A percentile compares a stretch with the other conserved stretches of the same genome.
Conservation (phyloP, 2,888 invertebrate genomes). For the Tipula lateralis region DNA sequence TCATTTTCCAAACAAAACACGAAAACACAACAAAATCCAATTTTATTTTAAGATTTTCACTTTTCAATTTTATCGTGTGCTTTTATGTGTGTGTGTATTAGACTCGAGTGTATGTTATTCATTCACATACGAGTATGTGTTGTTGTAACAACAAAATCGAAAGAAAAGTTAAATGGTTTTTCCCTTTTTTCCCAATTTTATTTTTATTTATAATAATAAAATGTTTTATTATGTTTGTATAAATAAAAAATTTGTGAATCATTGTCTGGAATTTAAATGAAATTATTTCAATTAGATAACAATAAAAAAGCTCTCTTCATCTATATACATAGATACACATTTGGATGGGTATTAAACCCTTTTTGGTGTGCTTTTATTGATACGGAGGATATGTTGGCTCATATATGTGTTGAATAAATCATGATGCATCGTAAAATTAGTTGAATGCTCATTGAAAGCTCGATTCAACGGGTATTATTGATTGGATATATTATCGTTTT, state of each 20-base stretch:
- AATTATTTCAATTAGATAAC: conserved; percentile 24
- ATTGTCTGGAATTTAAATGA: conserved; percentile 24
- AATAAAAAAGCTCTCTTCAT: not conserved
- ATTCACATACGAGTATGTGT: not conserved
- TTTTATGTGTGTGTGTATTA: not conserved
- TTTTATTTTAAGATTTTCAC: conserved; percentile 24
- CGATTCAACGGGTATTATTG: not conserved
- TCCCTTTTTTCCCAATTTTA: not conserved
- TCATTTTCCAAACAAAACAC: not conserved
- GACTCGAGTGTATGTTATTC: too few relatives aligned
- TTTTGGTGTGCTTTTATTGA: not conserved
- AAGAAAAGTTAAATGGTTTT: not conserved
- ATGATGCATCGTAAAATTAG: not conserved
- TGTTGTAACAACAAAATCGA: not conserved
- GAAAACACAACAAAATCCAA: not conserved
- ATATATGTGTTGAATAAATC: not conserved
- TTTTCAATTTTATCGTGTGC: not conserved
- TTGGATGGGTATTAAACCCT: not conserved
- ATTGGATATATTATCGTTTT: too few relatives aligned
- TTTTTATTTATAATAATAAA: conserved; percentile 14
- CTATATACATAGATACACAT: not conserved
- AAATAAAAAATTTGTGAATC: conserved; percentile 7
- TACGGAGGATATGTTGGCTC: not conserved
- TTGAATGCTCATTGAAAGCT: not conserved
- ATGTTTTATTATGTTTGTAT: not conserved